Evolutionary conservation across 1,140 invertebrate species (phyloP).

Genomic region (Lycorma delicatula): DNA sequence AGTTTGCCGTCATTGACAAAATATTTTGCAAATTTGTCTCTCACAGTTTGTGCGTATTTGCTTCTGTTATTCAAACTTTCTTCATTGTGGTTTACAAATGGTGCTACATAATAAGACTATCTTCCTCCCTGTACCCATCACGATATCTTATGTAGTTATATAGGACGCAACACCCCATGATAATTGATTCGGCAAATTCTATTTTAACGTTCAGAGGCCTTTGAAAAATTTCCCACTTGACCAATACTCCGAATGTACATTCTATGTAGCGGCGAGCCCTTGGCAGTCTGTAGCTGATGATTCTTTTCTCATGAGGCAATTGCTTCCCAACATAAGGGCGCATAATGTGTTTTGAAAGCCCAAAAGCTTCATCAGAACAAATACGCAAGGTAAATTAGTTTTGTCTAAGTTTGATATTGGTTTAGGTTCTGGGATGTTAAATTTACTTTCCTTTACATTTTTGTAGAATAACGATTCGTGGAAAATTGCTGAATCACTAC

Average conservation of each 20-base stretch:
- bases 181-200: no score
- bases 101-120: no score
- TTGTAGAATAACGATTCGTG: slow-evolving; percentile 1
- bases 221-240: slow-evolving; percentile 33
- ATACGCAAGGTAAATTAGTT: slow-evolving; percentile 2
- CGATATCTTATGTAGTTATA: no score
- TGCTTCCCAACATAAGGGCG: slow-evolving; percentile 10
- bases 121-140: no score
- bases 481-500: background rate
- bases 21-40: no score
- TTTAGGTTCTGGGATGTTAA: slow-evolving; percentile 2
- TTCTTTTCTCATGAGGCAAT: no score
- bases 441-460: background rate
- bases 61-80: no score
- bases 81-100: no score
- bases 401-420: background rate
- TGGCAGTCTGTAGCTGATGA: slow-evolving; percentile 28
- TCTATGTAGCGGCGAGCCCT: slow-evolving; percentile 27
- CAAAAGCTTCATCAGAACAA: background rate
- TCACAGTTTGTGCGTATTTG: no score
- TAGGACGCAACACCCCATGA: no score
- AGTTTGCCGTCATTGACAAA: no score
- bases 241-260: slow-evolving; percentile 33
- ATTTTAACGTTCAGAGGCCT: no score
- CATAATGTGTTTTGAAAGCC: background rate